These are phyloP conservation scores for Holotrichia oblita DNA, from an alignment of 1,140 invertebrate species.

Conservation along the genomic window DNA sequence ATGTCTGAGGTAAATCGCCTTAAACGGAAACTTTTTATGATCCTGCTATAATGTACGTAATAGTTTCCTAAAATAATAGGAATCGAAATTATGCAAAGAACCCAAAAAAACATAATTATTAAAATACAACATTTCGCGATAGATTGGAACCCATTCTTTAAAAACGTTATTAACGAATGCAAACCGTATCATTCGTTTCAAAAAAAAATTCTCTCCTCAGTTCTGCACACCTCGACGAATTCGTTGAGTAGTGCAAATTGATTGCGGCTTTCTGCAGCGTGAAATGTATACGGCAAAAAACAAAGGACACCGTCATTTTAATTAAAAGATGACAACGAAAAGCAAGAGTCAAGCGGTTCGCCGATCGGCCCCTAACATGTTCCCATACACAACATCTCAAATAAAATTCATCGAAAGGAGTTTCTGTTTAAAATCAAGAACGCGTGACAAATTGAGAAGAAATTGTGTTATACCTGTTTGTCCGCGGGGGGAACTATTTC, in stretches of 20 bases:
- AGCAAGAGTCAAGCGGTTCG: background rate
- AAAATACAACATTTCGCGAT: no score
- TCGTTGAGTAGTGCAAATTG: background rate
- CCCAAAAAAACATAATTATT: no score
- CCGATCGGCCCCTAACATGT: background rate
- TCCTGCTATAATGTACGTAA: no score
- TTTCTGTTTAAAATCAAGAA: background rate
- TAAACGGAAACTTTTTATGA: background rate
- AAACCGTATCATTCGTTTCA: constrained; percentile 11
- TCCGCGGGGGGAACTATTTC: background rate
- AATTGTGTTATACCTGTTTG: background rate
- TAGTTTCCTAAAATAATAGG: no score
- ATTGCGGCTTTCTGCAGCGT: constrained; percentile 24
- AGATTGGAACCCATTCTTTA: background rate
- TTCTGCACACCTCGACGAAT: constrained; percentile 20
- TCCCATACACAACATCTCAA: background rate
- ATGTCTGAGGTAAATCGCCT: background rate
- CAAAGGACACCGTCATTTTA: constrained; percentile 15
- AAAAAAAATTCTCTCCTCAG: background rate
- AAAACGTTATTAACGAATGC: constrained; percentile 22
- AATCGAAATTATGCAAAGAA: no score
- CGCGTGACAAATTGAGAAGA: background rate
- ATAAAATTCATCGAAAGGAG: background rate
- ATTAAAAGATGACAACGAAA: constrained; percentile 25
- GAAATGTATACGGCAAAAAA: constrained; percentile 13